These are phyloP conservation scores for Apeira syringaria DNA, from an alignment of 2,888 invertebrate species.

Conservation along the genomic window DNA sequence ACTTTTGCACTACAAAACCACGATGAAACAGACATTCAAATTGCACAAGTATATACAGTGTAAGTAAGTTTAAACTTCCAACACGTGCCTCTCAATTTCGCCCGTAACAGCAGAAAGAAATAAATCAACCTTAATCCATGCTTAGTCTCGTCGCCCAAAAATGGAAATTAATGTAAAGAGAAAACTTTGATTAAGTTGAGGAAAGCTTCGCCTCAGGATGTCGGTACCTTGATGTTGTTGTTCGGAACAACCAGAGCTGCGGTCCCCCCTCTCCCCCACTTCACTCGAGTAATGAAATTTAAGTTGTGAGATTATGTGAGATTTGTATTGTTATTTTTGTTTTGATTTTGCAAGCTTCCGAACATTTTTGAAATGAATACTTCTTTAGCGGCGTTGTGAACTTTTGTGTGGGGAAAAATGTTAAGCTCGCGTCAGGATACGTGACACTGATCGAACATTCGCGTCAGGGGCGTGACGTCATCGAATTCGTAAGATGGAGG, in stretches of 20 bases:
- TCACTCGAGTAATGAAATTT: background rate
- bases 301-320: constrained; percentile 3
- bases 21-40: too few species aligned
- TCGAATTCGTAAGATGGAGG: too few species aligned
- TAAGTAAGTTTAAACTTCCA: background rate
- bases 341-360: too few species aligned
- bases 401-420: too few species aligned
- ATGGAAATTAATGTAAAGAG: constrained; percentile 44
- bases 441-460: too few species aligned
- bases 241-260: constrained; percentile 24
- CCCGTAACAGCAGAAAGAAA: constrained; percentile 20
- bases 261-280: background rate
- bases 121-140: constrained; percentile 37
- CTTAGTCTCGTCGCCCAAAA: constrained; percentile 46
- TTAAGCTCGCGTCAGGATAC: too few species aligned
- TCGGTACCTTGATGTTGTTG: constrained; percentile 39
- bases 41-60: too few species aligned
- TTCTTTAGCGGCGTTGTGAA: too few species aligned
- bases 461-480: too few species aligned
- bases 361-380: too few species aligned
- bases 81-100: constrained; percentile 7
- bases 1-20: too few species aligned
- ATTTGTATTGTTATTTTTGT: too few species aligned
- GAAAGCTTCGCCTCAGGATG: constrained; percentile 27
- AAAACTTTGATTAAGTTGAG: constrained; percentile 53